Percentiles rank a stretch among this genome's conserved stretches.
Evolutionary conservation across 2,888 invertebrate genomes (phyloP).

Genomic region (Perizoma flavofasciatum): DNA sequence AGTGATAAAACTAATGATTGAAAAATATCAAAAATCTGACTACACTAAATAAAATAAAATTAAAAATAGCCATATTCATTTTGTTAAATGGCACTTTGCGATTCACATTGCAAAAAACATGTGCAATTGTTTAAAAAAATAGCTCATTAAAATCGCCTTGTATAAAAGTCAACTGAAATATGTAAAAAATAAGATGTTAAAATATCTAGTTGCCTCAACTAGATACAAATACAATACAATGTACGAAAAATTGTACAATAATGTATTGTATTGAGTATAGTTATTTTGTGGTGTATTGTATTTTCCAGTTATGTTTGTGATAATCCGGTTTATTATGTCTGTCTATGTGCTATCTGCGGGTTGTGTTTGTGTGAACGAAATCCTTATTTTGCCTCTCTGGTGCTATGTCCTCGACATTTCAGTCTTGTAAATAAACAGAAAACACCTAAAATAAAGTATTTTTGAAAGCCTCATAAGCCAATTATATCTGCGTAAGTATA

Average conservation of each 20-base stretch:
- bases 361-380: conserved; percentile 50
- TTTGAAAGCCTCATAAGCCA: conserved; percentile 82
- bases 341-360: conserved; percentile 68
- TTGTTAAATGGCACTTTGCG: conserved; percentile 76
- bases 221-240: conserved; percentile 19
- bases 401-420: conserved; percentile 71
- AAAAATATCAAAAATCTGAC: conserved; percentile 61
- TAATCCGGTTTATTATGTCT: conserved; percentile 27
- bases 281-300: conserved; percentile 18
- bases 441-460: conserved; percentile 69
- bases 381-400: conserved; percentile 57
- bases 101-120: conserved; percentile 63
- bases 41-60: conserved; percentile 62
- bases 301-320: conserved; percentile 39
- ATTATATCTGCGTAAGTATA: conserved; percentile 76
- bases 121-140: conserved; percentile 43
- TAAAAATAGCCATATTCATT: conserved; percentile 75
- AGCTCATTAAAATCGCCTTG: conserved; percentile 23
- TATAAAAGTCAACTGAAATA: conserved; percentile 21
- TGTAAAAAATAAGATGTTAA: conserved; percentile 22
- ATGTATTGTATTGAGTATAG: conserved; percentile 17
- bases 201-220: conserved; percentile 9
- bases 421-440: conserved; percentile 78
- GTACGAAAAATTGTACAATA: conserved; percentile 6
- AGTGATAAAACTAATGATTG: conserved; percentile 63